Percentiles rank a stretch among this genome's conserved stretches.
Conservation (phyloP, 2,888 invertebrate species). For the Tuta absoluta region DNA sequence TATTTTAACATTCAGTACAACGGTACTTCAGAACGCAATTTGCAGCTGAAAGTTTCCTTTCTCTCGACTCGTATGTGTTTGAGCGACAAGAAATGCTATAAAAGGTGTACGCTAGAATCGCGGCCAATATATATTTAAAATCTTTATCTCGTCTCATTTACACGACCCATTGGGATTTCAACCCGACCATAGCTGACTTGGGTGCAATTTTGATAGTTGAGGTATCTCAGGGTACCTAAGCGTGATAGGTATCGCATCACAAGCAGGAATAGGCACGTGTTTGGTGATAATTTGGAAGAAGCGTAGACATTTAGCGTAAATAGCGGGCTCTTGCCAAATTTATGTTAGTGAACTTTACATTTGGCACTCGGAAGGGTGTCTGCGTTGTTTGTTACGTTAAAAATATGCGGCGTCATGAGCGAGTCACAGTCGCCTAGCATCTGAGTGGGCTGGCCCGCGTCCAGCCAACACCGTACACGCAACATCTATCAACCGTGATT, state of each 20-base stretch:
- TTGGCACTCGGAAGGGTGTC: constrained; percentile 74
- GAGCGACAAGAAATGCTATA: no score
- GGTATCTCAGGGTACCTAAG: background rate
- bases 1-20: no score
- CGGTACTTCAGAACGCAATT: no score
- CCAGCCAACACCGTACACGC: constrained; percentile 54
- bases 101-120: no score
- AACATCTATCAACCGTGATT: constrained; percentile 44
- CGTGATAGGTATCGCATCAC: background rate
- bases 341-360: constrained; percentile 80
- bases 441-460: constrained; percentile 65
- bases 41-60: no score
- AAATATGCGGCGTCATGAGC: constrained; percentile 79
- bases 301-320: constrained; percentile 68
- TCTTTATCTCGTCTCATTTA: background rate
- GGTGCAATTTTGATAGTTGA: background rate
- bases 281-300: constrained; percentile 33
- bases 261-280: constrained; percentile 6
- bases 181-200: background rate
- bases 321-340: constrained; percentile 74
- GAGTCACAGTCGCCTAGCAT: constrained; percentile 67
- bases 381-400: constrained; percentile 77
- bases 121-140: no score
- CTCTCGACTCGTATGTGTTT: no score
- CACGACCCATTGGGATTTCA: background rate